These are phyloP conservation scores for Oscheius sp. DNA, from an alignment of 2,888 invertebrate species.

Conservation along the genomic window DNA sequence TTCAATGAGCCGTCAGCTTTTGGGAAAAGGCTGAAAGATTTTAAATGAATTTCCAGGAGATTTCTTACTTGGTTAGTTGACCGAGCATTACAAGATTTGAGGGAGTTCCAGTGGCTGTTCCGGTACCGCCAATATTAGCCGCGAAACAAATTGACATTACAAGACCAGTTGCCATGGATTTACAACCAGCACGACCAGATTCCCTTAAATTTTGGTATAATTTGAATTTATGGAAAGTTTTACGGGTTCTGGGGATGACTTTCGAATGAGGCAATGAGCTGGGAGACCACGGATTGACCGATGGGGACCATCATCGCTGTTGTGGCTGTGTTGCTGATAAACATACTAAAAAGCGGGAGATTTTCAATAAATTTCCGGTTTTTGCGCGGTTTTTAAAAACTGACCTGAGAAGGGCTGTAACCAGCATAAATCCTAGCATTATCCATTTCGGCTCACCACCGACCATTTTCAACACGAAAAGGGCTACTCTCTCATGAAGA, in stretches of 20 bases:
- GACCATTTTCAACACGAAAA: conserved; percentile 59
- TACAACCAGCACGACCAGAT: conserved; percentile 45
- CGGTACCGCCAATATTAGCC: conserved; percentile 70
- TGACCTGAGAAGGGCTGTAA: conserved; percentile 67
- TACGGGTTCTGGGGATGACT: conserved; percentile 57
- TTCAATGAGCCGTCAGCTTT: conserved; percentile 62
- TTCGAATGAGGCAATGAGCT: conserved; percentile 59
- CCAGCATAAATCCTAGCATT: conserved; percentile 72
- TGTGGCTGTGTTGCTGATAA: conserved; percentile 75
- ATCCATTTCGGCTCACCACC: conserved; percentile 71
- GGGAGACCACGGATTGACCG: conserved; percentile 63
- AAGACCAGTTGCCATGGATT: conserved; percentile 67
- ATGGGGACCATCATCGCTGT: conserved; percentile 81
- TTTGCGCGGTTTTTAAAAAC: no score
- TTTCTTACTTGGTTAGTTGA: conserved; percentile 61
- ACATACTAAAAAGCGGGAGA: conserved; percentile 60
- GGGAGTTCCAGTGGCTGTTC: conserved; percentile 69
- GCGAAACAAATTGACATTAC: conserved; percentile 68
- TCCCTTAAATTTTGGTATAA: conserved; percentile 33
- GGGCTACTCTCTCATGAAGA: conserved; percentile 67
- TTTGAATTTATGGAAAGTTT: not conserved
- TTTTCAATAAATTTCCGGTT: no score
- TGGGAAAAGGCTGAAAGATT: conserved; percentile 57
- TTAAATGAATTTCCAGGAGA: not conserved
- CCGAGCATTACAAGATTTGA: conserved; percentile 69